Base-by-base conservation (phyloP, 2,888 invertebrate species). In the Gari tellinella region DNA sequence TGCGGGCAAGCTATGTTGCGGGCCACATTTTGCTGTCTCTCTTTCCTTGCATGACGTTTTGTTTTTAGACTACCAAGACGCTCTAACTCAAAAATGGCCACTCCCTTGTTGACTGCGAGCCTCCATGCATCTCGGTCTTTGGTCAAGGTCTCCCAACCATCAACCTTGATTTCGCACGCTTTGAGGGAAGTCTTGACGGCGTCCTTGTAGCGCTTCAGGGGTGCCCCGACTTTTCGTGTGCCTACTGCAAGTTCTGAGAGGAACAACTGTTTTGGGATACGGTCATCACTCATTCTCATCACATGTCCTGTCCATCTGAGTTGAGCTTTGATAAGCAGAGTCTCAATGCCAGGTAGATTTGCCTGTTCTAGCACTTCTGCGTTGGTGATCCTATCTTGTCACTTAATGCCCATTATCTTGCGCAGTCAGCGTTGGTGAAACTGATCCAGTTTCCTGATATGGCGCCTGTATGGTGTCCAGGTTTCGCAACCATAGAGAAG, bases 281-380 rank as follows among this genome's bases (percentile, higher is more conserved):
- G 10, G 40, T 40, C 40, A 15, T 15, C 40, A 53, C 38, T 21
- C 53, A 53, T 53, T 37, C 53, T 37, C 3, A 10, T 19, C 15
- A 53, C 38, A 31, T 52, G 52, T 10, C 52, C 17, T 5, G 26
- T 12, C 31, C 52, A 52, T 31, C 26, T 52, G 21, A 37, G 21
- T 19, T 26, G 14, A n/a, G n/a, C n/a, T n/a, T n/a, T n/a, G n/a
- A n/a, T 14, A 21, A 12, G 3, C 3, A 14, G 7, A 31, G 31
- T 52, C 12, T 52, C 25, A 7, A 52, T 26, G 31, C 52, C 31
- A 31, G 4, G 52, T 31, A 52, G 25, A 10, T 7, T 25, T 25
- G 52, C 52, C n/a, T 19, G 25, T n/a, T 52, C 17, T 31, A 52
- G 31, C 25, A 52, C 52, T 31, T 53, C 40, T 2, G 19, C 37